Evolutionary conservation across 2,113 vertebrate species (phyloP).

Genomic region (Eulemur rufifrons): DNA sequence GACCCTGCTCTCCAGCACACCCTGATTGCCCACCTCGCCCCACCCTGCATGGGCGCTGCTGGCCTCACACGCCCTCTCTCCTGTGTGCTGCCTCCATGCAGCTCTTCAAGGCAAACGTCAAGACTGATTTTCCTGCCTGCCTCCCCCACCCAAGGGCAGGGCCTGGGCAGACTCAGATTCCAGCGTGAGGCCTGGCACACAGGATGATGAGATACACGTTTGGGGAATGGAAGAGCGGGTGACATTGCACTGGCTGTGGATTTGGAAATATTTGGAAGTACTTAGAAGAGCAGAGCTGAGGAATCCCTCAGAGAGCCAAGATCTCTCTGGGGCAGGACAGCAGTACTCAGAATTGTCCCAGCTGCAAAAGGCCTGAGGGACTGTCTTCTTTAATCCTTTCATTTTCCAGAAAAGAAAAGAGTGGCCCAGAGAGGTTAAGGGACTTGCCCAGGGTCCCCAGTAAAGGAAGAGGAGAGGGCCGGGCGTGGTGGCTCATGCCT

Average conservation of each 20-base stretch:
- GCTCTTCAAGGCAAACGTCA: not conserved
- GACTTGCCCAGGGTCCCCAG: not conserved
- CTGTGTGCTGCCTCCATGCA: accelerated
- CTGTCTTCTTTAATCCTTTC: not conserved
- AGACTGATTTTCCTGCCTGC: not conserved
- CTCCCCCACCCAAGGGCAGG: not conserved
- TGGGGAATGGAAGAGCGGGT: not conserved
- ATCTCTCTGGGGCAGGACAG: not conserved
- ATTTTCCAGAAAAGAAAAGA: not conserved
- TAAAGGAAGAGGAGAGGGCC: not conserved
- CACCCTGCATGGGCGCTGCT: not conserved
- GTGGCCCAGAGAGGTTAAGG: too few species aligned
- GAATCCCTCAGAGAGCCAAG: not conserved
- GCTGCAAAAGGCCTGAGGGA: not conserved
- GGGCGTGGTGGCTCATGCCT: too few species aligned
- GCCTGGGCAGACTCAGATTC: not conserved
- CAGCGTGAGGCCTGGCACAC: not conserved
- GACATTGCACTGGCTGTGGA: not conserved
- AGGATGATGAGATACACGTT: not conserved
- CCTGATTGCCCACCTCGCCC: not conserved
- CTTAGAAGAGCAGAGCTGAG: not conserved
- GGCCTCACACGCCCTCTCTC: not conserved
- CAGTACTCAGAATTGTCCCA: not conserved
- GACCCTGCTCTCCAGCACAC: slow-evolving; percentile 5
- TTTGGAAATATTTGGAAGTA: not conserved